phyloP scores from a whole-genome alignment of 2,113 vertebrate genomes.

The Bubo scandiacus region DNA sequence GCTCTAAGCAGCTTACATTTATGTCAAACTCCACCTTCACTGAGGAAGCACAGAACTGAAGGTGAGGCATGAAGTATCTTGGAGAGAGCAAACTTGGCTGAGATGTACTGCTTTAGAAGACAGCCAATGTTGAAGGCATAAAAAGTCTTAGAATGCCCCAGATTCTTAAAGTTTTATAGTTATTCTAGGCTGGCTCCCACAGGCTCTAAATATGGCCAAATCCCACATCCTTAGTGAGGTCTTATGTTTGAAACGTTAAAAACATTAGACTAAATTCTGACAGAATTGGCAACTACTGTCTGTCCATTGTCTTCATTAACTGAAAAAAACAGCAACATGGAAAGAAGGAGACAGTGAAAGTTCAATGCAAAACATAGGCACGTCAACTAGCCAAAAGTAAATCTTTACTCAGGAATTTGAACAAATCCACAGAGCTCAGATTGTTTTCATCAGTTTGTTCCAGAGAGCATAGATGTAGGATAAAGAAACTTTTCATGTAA shows the following conservation, averaged over 20 bases:
- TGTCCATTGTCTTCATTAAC: constrained; percentile 27
- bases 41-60: not conserved
- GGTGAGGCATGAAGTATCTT: not conserved
- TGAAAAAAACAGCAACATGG: not conserved
- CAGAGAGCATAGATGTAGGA: not conserved
- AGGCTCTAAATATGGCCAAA: constrained; percentile 5
- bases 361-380: not conserved
- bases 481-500: not conserved
- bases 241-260: not conserved
- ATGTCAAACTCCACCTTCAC: not conserved
- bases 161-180: not conserved
- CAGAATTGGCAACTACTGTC: not conserved
- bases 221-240: not conserved
- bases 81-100: not conserved
- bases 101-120: not conserved
- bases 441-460: not conserved
- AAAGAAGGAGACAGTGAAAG: not conserved
- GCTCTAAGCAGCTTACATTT: not conserved
- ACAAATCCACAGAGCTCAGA: not conserved
- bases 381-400: not conserved
- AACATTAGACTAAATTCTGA: not conserved
- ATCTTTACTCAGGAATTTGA: not conserved
- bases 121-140: not conserved
- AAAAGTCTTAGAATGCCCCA: not conserved
- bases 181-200: not conserved